Conservation (phyloP, 1,140 invertebrate species). For the Gonatopus flavifemur region DNA sequence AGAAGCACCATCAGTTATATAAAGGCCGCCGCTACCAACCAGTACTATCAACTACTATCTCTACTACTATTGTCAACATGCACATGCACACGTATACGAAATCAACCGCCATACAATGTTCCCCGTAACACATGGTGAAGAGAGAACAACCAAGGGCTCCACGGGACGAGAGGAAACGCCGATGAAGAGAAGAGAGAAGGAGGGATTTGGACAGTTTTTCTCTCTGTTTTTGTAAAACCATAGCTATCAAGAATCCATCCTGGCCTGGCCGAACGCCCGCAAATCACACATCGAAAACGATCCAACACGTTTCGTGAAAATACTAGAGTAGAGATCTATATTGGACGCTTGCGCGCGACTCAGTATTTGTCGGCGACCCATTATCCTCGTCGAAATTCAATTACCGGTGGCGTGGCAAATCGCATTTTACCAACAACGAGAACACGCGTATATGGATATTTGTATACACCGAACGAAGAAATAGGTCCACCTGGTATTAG, state of each 20-base stretch:
- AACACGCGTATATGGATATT: too few species aligned
- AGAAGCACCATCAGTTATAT: conserved; percentile 54
- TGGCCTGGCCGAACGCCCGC: conserved; percentile 40
- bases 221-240: conserved; percentile 34
- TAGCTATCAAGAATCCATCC: conserved; percentile 46
- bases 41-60: conserved; percentile 18
- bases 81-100: conserved; percentile 6
- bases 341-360: too few species aligned
- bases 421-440: conserved; percentile 25
- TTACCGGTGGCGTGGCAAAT: conserved; percentile 28
- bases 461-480: too few species aligned
- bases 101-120: too few species aligned
- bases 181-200: conserved; percentile 6
- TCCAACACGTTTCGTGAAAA: conserved; percentile 37
- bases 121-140: conserved; percentile 34
- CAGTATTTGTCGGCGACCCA: conserved; percentile 35
- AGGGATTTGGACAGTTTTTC: conserved; percentile 32
- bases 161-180: conserved; percentile 9
- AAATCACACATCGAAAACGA: conserved; percentile 36
- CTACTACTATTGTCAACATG: conserved; percentile 11
- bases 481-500: too few species aligned
- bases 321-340: too few species aligned
- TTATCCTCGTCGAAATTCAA: conserved; percentile 38
- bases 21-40: conserved; percentile 28
- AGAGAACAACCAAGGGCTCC: conserved; percentile 12